Evolutionary conservation across 1,140 invertebrate genomes (phyloP).

Genomic region (Berghia stephanieae): DNA sequence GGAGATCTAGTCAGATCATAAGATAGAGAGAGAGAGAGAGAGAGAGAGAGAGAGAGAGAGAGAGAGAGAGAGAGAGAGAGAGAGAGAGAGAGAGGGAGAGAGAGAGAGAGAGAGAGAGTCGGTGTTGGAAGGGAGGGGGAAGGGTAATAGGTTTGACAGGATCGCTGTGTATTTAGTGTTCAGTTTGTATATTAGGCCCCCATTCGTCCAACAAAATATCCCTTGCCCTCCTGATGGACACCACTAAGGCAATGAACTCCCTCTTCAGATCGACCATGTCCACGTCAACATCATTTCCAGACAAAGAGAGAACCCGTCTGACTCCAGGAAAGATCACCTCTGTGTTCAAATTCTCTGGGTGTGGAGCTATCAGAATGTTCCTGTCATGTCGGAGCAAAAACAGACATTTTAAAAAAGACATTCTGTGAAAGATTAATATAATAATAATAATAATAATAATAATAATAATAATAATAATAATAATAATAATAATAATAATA

Average conservation of each 20-base stretch:
- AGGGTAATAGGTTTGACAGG: neutral
- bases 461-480: neutral
- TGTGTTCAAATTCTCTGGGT: slow-evolving; percentile 53
- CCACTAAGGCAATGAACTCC: slow-evolving; percentile 48
- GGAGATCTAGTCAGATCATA: too few relatives aligned
- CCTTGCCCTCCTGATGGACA: slow-evolving; percentile 45
- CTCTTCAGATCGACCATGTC: slow-evolving; percentile 27
- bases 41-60: neutral
- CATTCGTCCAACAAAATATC: slow-evolving; percentile 46
- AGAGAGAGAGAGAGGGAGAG: neutral
- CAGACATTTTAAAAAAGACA: too few relatives aligned
- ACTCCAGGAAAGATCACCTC: slow-evolving; percentile 57
- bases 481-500: neutral
- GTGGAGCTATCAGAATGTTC: slow-evolving; percentile 50
- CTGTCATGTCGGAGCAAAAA: slow-evolving; percentile 39
- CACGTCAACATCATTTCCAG: slow-evolving; percentile 19
- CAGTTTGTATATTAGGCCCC: neutral
- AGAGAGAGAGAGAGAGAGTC: slow-evolving; percentile 10
- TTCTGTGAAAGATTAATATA: neutral
- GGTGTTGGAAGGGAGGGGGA: neutral
- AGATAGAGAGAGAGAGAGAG: too few relatives aligned
- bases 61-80: neutral
- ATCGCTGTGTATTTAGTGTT: neutral
- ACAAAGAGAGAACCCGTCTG: slow-evolving; percentile 29
- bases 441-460: neutral